A percentile compares a stretch with the other conserved stretches of the same genome.
These are phyloP conservation scores for Heliocidaris erythrogramma DNA, from an alignment of 35 echinoderm and acorn worm species.

Conservation along the genomic window DNA sequence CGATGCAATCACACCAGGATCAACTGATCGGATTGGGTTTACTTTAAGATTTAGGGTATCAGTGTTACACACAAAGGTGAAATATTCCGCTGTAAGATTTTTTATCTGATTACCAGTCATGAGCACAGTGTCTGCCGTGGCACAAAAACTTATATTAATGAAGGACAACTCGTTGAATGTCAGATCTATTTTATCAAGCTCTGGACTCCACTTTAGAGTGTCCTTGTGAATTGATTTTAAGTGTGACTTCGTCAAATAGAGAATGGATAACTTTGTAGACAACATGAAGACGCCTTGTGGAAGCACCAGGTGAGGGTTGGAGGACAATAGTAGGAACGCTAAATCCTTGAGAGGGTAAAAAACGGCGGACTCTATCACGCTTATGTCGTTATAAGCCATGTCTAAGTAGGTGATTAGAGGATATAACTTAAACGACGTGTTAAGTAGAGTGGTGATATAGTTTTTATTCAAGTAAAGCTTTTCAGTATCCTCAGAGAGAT, in stretches of 20 bases:
- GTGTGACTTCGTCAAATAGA: background rate
- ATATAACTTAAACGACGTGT: background rate
- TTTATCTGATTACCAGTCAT: background rate
- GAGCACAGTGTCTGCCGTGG: background rate
- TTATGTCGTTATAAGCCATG: background rate
- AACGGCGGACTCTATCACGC: background rate
- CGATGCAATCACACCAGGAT: background rate
- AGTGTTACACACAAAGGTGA: background rate
- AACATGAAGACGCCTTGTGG: background rate
- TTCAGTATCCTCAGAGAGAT: background rate
- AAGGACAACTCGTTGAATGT: background rate
- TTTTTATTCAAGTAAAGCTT: background rate
- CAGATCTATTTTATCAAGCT: background rate
- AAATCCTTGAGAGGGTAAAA: background rate
- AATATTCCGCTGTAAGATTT: background rate
- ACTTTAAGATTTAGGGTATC: background rate
- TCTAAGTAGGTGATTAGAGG: background rate
- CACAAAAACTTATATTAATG: background rate
- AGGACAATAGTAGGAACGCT: background rate
- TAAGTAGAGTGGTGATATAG: background rate
- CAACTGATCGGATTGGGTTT: background rate
- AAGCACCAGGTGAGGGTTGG: background rate
- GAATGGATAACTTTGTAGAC: background rate
- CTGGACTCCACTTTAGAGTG: background rate
- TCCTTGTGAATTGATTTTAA: background rate